Base-by-base conservation (phyloP, 2,797 vertebrate species). In the Parauchenoglanis punctatus region DNA sequence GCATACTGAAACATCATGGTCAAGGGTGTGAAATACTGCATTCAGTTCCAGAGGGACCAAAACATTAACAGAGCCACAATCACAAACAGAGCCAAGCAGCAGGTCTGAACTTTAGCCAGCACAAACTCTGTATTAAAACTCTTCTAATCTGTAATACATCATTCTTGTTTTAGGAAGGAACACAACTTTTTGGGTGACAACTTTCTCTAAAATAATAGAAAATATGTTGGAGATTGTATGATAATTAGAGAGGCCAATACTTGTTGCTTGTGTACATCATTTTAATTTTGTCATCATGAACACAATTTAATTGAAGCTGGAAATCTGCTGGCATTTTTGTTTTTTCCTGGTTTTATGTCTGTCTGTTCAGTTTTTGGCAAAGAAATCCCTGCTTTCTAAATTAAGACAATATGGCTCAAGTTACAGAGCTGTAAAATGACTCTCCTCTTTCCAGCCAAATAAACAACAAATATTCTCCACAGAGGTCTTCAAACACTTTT, bases 391-490 rank as follows among this genome's bases (percentile, higher is more conserved):
- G 75, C 84, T 28, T 84, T 56, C 87, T 73, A 86, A 81, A 81
- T 46, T 75, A 40, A 52, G 59, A 35, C 82, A 73, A 52, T 88
- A 91, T 92, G 92, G 91, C 91, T 87, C 88, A 89, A 89, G 92
- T 93, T 94, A 93, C 93, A 91, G 94, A 94, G 93, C 92, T 93
- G 94, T 92, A 93, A 93, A 92, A 92, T 92, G 93, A 91, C 91
- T 83, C 91, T 83, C 92, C 93, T 82, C 91, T 2, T 81, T 58
- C 25, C 54, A 83, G 61, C 44, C 73, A 54, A 88, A 89, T 35
- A 76, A 81, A 70, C 76, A 81, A 58, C 63, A n/a, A 68, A 80
- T 80, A 70, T 40, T 80, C 23, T 12, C 59, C 2, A 1, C 18
- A 31, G 40, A 49, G n/a, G 18, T 13, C 63, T 78, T 86, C 76